These are phyloP conservation scores for Hiodon alosoides DNA, from an alignment of 2,113 vertebrate species.

Conservation along the genomic window DNA sequence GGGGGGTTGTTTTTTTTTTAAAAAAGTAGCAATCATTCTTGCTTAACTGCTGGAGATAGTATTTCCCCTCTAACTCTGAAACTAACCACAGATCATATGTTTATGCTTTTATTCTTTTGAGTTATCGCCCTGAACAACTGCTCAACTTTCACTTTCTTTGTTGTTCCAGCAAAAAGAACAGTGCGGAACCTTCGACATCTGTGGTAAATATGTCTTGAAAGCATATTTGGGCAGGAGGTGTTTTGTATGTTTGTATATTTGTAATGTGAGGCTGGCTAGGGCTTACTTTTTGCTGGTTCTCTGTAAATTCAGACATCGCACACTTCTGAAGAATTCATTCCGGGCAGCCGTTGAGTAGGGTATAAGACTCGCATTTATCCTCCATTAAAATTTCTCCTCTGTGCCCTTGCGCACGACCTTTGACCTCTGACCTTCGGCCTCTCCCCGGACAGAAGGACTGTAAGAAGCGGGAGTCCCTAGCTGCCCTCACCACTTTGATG, in stretches of 20 bases:
- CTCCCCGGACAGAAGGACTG: conserved; percentile 13
- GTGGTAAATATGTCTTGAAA: conserved; percentile 25
- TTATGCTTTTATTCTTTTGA: background rate
- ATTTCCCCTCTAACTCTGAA: background rate
- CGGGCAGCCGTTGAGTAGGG: background rate
- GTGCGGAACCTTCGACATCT: background rate
- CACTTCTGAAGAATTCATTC: background rate
- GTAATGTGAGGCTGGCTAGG: background rate
- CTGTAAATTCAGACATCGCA: background rate
- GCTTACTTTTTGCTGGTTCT: background rate
- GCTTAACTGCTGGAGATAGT: background rate
- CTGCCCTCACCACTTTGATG: conserved; percentile 48
- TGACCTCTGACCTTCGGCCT: background rate
- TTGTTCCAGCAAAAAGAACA: conserved; percentile 32
- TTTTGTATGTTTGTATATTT: background rate
- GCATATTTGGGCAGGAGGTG: background rate
- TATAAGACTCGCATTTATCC: background rate
- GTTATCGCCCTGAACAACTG: background rate
- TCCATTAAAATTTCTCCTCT: background rate
- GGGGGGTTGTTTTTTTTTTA: background rate
- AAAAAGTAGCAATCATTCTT: background rate
- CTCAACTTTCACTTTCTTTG: background rate
- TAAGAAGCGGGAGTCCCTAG: conserved; percentile 46
- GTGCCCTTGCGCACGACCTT: background rate
- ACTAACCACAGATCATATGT: background rate